A percentile compares a stretch with the other conserved stretches of the same genome.
Conservation (phyloP, 2,113 vertebrate species). For the Dicerorhinus sumatrensis region DNA sequence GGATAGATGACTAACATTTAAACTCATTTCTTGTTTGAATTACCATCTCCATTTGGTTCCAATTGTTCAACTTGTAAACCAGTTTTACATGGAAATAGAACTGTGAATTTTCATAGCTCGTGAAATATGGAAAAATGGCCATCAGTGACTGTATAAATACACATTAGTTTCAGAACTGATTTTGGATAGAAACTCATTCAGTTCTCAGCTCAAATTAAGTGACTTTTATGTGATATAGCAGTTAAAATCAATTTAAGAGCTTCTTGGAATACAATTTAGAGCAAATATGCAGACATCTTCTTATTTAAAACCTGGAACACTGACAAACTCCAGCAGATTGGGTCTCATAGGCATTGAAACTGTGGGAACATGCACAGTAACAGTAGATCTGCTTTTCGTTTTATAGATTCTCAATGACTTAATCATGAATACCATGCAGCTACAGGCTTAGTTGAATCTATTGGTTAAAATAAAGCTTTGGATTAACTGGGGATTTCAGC, state of each 20-base stretch:
- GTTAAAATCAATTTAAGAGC: slow-evolving; percentile 64
- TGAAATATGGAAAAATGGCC: neutral
- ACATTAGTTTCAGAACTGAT: slow-evolving; percentile 21
- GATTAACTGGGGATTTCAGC: neutral
- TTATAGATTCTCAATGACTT: slow-evolving; percentile 33
- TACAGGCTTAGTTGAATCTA: neutral
- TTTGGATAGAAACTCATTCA: slow-evolving; percentile 40
- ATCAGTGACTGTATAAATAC: neutral
- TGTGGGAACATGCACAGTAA: slow-evolving; percentile 29
- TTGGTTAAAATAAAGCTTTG: slow-evolving; percentile 40
- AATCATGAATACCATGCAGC: neutral
- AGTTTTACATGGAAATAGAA: neutral
- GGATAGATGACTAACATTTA: neutral
- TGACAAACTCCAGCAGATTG: slow-evolving; percentile 46
- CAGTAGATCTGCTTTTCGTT: slow-evolving; percentile 3
- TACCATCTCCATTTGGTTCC: neutral
- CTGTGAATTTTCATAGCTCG: slow-evolving; percentile 25
- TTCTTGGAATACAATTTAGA: slow-evolving; percentile 62
- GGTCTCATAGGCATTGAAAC: slow-evolving; percentile 48
- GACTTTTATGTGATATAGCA: slow-evolving; percentile 62
- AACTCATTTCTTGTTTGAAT: slow-evolving; percentile 15
- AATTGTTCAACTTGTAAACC: neutral
- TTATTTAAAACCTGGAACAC: slow-evolving; percentile 70
- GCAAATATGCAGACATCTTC: slow-evolving; percentile 50
- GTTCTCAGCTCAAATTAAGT: slow-evolving; percentile 55